A percentile compares a stretch with the other conserved stretches of the same genome.
Evolutionary conservation across 2,113 vertebrate genomes (phyloP).

Genomic region (Sarotherodon lohbergeri): DNA sequence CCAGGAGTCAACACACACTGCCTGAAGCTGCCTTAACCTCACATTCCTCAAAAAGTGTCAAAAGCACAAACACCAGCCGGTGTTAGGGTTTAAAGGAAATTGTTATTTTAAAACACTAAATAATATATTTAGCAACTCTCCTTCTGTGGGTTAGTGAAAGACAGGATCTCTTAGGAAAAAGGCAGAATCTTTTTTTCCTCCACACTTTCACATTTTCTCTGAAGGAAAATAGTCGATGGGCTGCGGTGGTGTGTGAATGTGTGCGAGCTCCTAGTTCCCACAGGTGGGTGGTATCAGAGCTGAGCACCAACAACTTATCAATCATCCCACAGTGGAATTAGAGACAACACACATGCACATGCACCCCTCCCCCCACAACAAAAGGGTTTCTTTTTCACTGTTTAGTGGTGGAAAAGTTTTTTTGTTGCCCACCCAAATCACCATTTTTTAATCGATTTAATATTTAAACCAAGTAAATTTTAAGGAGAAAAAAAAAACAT

Average conservation of each 20-base stretch:
- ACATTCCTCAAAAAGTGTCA: background rate
- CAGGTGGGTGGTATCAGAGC: background rate
- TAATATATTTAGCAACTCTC: background rate
- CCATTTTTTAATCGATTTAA: background rate
- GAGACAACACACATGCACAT: background rate
- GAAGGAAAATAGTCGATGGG: background rate
- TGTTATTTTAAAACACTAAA: background rate
- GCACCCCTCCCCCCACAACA: background rate
- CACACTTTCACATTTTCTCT: background rate
- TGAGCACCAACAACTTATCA: background rate
- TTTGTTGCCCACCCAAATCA: background rate
- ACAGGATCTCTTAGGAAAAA: background rate
- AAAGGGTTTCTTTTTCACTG: background rate
- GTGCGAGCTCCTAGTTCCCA: conserved; percentile 16
- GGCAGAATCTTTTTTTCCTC: background rate
- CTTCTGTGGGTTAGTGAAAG: background rate
- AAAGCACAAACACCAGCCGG: conserved; percentile 14
- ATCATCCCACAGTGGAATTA: background rate
- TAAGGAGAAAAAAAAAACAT: background rate
- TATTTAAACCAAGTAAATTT: background rate
- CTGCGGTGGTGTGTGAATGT: background rate
- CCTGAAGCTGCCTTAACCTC: conserved; percentile 52
- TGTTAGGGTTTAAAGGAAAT: background rate
- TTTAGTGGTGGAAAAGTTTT: background rate
- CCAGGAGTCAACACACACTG: conserved; percentile 45